Evolutionary conservation across 2,113 vertebrate genomes (phyloP).

Genomic region (Brienomyrus longianalis): DNA sequence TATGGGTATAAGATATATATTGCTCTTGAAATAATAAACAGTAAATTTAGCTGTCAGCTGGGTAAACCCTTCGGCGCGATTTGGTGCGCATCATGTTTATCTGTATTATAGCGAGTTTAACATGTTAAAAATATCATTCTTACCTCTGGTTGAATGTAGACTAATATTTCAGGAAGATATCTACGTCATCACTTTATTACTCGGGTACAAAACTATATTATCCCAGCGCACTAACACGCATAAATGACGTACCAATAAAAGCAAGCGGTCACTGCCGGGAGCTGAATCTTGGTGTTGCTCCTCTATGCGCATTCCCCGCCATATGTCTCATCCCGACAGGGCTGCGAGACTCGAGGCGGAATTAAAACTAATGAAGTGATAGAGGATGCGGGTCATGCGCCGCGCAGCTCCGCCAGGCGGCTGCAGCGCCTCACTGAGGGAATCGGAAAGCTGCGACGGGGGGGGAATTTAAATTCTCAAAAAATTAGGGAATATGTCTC

Average conservation of each 20-base stretch:
- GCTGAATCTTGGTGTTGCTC: neutral
- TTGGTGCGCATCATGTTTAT: neutral
- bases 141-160: slow-evolving; percentile 35
- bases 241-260: neutral
- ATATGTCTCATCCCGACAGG: neutral
- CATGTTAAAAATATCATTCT: slow-evolving; percentile 19
- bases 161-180: slow-evolving; percentile 34
- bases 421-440: neutral
- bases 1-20: neutral
- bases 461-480: neutral
- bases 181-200: slow-evolving; percentile 35
- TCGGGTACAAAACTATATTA: neutral
- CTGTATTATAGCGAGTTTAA: neutral
- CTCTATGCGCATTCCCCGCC: neutral
- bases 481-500: neutral
- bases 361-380: slow-evolving; percentile 26
- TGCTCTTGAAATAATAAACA: neutral
- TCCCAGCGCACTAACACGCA: neutral
- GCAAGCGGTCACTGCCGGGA: neutral
- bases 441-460: neutral
- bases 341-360: slow-evolving; percentile 21
- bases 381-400: slow-evolving; percentile 21
- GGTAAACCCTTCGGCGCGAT: neutral
- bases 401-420: slow-evolving; percentile 31
- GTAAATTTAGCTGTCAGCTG: neutral